Evolutionary conservation across 1,140 invertebrate genomes (phyloP), one percentile per base, ranked within the genome.

Genomic region (Aporrectodea caliginosa): DNA sequence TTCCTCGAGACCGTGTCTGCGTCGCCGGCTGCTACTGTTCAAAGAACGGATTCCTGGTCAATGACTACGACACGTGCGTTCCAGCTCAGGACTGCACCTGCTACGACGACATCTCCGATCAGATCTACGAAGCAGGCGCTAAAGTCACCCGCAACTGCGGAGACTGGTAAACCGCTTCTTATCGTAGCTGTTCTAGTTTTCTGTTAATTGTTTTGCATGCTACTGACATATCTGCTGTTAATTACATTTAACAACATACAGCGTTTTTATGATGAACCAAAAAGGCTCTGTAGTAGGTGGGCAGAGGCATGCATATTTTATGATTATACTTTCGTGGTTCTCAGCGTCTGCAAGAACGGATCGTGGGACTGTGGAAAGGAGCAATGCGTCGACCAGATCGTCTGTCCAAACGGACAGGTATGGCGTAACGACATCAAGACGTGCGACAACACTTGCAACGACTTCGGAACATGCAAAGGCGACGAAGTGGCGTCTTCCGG

Each of bases 331-430:
- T n/a, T n/a, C n/a, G n/a, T 74, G 73, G 30, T 74, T 22, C 22
- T 27, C 33, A 76, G 75, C 31, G 27, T 58, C 43, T 76, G 75
- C 29, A 29, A 58, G 30, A 35, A 58, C 27, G 75, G 75, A 76
- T n/a, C 22, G 1, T 76, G 75, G 75, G 31, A 43, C 1, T 76
- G 75, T 35, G 35, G 32, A 1, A 58, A 76, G n/a, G 35, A 76
- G 16, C 35, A 29, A 6, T 76, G 34, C n/a, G 33, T 14, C 27
- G 77, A 78, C 16, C 69, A 69, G 69, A 73, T 81, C 16, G 69
- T 75, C 32, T 82, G 82, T 77, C 78, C 82, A 29, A 6, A 35
- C 31, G 78, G 73, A 72, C 78, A 81, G 70, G 58, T 78, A 33
- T 82, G 77, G 69, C 69, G 43, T 16, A 43, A 68, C 27, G 75